Evolutionary conservation across 2,113 vertebrate genomes (phyloP).

Genomic region (Athene cunicularia): DNA sequence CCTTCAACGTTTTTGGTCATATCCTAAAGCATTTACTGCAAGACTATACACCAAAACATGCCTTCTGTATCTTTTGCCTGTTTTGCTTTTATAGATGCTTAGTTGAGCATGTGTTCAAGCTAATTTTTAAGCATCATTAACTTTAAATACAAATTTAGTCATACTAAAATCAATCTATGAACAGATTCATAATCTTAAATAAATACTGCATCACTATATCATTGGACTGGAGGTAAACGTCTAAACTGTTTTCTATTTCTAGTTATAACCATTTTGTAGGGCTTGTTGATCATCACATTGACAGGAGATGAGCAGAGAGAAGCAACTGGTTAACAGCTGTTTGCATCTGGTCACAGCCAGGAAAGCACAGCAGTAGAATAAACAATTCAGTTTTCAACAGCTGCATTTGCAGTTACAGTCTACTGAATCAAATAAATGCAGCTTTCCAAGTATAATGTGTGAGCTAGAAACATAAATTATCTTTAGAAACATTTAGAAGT

Average conservation of each 20-base stretch:
- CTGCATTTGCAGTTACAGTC: slow-evolving; percentile 57
- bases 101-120: not conserved
- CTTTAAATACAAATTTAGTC: not conserved
- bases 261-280: not conserved
- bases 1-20: not conserved
- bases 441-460: slow-evolving; percentile 34
- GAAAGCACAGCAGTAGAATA: slow-evolving; percentile 58
- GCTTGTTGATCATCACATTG: not conserved
- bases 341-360: slow-evolving; percentile 71
- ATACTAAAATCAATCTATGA: not conserved
- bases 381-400: slow-evolving; percentile 50
- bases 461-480: slow-evolving; percentile 45
- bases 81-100: not conserved
- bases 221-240: not conserved
- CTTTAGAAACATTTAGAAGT: slow-evolving; percentile 31
- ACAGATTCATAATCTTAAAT: not conserved
- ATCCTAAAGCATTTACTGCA: not conserved
- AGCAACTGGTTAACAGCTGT: slow-evolving; percentile 76
- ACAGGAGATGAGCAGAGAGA: slow-evolving; percentile 40
- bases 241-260: slow-evolving; percentile 17
- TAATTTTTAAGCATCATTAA: not conserved
- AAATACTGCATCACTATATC: not conserved
- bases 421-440: slow-evolving; percentile 35
- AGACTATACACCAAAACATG: not conserved
- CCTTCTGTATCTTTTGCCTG: not conserved